Evolutionary conservation across 35 echinoderm and acorn worm genomes (phyloP).

Genomic region (Eucidaris tribuloides): DNA sequence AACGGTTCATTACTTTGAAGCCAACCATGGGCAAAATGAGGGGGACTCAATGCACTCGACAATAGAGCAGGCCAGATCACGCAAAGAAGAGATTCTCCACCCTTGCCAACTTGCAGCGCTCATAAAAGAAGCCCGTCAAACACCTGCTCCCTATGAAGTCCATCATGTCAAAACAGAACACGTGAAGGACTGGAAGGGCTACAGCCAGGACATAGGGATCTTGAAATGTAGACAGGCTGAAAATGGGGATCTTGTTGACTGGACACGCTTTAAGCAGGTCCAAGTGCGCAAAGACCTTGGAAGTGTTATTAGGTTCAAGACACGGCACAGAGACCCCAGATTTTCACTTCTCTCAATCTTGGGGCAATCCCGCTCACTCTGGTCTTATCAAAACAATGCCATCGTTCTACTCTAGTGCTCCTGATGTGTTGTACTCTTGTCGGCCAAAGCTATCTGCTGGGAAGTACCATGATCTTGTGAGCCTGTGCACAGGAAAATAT

Average conservation of each 20-base stretch:
- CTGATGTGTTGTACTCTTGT: too few species aligned
- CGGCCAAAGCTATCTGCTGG: too few species aligned
- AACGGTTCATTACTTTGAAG: conserved; percentile 38
- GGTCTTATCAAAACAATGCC: too few species aligned
- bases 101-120: conserved; percentile 30
- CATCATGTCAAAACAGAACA: conserved; percentile 7
- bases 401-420: too few species aligned
- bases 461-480: too few species aligned
- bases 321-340: too few species aligned
- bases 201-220: background rate
- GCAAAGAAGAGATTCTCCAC: conserved; percentile 18
- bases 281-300: background rate
- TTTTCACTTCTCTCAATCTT: too few species aligned
- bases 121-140: background rate
- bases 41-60: conserved; percentile 29
- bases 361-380: too few species aligned
- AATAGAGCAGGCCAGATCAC: conserved; percentile 14
- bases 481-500: too few species aligned
- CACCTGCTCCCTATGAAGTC: conserved; percentile 5
- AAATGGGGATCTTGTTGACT: background rate
- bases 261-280: conserved; percentile 2
- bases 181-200: conserved; percentile 12
- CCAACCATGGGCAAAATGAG: conserved; percentile 39
- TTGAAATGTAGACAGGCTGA: background rate
- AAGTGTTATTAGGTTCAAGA: too few species aligned